These are phyloP conservation scores for Uloborus plumipes DNA, from an alignment of 2,888 invertebrate genomes.

Conservation along the genomic window DNA sequence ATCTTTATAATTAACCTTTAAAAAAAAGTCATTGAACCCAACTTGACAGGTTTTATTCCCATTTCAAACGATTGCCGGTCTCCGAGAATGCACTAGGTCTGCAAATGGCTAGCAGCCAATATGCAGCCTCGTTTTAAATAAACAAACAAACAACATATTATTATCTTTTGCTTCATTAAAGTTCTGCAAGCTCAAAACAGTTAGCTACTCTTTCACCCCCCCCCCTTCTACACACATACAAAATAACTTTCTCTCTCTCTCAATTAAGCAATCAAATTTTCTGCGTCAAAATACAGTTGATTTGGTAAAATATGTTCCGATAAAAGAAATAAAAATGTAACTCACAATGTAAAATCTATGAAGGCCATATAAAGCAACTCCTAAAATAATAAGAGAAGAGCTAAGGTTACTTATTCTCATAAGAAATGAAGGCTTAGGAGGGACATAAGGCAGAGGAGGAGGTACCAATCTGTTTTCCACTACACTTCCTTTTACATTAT, in stretches of 20 bases:
- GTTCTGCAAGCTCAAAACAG: too few species aligned
- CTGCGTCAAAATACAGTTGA: neutral
- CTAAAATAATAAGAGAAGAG: conserved; percentile 35
- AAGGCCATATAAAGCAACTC: conserved; percentile 36
- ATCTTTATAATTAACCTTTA: neutral
- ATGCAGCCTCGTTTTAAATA: too few species aligned
- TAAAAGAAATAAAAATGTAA: neutral
- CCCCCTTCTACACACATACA: too few species aligned
- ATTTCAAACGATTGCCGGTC: too few species aligned
- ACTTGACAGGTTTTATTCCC: too few species aligned
- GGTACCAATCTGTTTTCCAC: neutral
- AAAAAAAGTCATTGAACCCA: too few species aligned
- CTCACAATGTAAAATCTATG: conserved; percentile 43
- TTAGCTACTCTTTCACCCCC: too few species aligned
- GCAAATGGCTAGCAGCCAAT: too few species aligned
- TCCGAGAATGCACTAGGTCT: too few species aligned
- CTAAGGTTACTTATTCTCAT: conserved; percentile 14
- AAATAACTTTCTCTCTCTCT: too few species aligned
- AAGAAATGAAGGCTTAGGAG: conserved; percentile 17
- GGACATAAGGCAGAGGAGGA: conserved; percentile 12
- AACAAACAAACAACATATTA: too few species aligned
- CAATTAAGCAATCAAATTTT: neutral
- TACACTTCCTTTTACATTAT: neutral
- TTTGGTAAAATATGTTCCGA: neutral
- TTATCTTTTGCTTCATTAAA: too few species aligned